Percentiles rank a stretch among this genome's conserved stretches.
phyloP scores from a whole-genome alignment of 2,113 vertebrate genomes.

The Phalacrocorax carbo region DNA sequence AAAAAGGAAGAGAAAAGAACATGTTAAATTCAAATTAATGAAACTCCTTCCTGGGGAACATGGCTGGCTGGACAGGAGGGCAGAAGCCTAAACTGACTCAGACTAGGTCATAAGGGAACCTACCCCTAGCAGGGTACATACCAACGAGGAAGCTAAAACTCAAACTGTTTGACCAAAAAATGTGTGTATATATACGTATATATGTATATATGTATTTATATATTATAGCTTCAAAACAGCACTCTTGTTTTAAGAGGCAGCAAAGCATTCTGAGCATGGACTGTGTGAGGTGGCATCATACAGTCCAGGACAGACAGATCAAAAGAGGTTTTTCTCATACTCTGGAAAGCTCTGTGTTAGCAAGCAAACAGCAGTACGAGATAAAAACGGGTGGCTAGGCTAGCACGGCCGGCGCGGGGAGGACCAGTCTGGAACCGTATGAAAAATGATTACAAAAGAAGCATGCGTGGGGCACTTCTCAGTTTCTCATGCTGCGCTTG shows the following conservation, averaged over 20 bases:
- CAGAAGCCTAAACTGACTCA: not conserved
- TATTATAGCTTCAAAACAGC: not conserved
- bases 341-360: not conserved
- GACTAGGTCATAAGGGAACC: not conserved
- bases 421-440: not conserved
- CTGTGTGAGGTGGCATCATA: not conserved
- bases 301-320: not conserved
- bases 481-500: not conserved
- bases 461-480: not conserved
- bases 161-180: not conserved
- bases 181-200: not conserved
- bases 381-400: not conserved
- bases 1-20: not conserved
- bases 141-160: not conserved
- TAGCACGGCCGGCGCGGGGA: fast-evolving
- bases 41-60: not conserved
- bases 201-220: not conserved
- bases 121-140: too few relatives aligned
- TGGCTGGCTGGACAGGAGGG: not conserved
- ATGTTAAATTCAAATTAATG: not conserved
- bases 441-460: not conserved
- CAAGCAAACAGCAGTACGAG: not conserved
- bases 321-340: not conserved
- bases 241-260: not conserved
- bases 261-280: not conserved